Evolutionary conservation across 2,888 invertebrate genomes (phyloP), one percentile per base, ranked within the genome.

Genomic region (Phyto melanocephala): DNA sequence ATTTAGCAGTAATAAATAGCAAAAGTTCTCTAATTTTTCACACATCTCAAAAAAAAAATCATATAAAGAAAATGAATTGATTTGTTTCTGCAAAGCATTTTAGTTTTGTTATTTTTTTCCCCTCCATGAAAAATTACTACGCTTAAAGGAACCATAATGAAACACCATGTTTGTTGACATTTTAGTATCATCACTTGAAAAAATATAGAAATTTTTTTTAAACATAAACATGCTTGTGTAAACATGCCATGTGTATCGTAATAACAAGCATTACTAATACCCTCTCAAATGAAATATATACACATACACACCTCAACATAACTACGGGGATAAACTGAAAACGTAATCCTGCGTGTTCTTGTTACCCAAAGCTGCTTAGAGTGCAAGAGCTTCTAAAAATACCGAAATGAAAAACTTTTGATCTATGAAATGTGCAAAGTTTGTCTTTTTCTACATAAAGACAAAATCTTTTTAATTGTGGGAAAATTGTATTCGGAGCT

Each of bases 111-210:
- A 58, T 33, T 50, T 45, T 20, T 45, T 45, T 63, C 28, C 3
- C 6, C 6, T 28, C 28, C 6, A 5, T 67, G 47, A 77, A 68
- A 72, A 81, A 81, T 78, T 22, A 63, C 68, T 78, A 63, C 22
- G 67, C 52, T 68, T 68, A 42, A 24, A 17, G 67, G 68, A 72
- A 50, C 50, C 74, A 56, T 68, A 54, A 47, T 50, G 52, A 58
- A 82, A 75, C 35, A 56, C 20, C 56, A 67, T 60, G 60, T 70
- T 35, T 70, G 74, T 78, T 82, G 82, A 82, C 71, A 71, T 79
- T 71, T 60, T 65, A 52, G 58, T 60, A 76, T 82, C 79, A 82
- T 65, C 82, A 56, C 60, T 67, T 60, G 13, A 10, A 65, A 35
- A 52, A 24, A 54, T 2, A 45, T 3, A 24, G 6, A 6, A 24